These are phyloP conservation scores for Nannoperca obscura DNA, from an alignment of 2,797 vertebrate species.

Conservation along the genomic window DNA sequence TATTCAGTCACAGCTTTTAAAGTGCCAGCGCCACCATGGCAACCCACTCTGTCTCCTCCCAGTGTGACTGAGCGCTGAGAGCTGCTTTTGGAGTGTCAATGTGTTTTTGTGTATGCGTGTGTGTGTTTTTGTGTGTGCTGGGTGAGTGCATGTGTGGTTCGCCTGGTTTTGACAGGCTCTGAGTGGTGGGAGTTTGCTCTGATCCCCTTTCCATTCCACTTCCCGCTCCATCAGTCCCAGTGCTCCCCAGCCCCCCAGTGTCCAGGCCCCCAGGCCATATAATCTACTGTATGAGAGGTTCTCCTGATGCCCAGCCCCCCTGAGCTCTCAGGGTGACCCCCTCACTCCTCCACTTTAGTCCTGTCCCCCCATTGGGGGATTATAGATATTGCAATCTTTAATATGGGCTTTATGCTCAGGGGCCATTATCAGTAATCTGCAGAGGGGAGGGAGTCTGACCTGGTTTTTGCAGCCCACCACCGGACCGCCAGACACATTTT, in stretches of 20 bases:
- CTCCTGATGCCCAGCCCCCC: slow-evolving; percentile 59
- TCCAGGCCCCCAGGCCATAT: slow-evolving; percentile 72
- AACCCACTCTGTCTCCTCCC: slow-evolving; percentile 65
- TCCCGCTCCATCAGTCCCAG: slow-evolving; percentile 75
- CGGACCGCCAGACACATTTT: slow-evolving; percentile 80
- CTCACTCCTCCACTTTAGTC: slow-evolving; percentile 80
- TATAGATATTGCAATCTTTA: slow-evolving; percentile 88
- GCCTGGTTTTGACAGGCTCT: slow-evolving; percentile 76
- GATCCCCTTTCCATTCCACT: slow-evolving; percentile 79
- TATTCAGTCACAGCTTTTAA: slow-evolving; percentile 63
- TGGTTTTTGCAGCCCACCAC: slow-evolving; percentile 82
- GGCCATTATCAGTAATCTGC: slow-evolving; percentile 87
- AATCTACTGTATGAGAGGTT: slow-evolving; percentile 80
- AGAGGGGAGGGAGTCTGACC: slow-evolving; percentile 82
- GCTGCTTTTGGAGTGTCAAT: slow-evolving; percentile 54
- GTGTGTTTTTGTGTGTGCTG: slow-evolving; percentile 27
- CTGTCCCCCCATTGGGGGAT: slow-evolving; percentile 84
- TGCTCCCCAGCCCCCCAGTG: slow-evolving; percentile 64
- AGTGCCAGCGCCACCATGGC: slow-evolving; percentile 72
- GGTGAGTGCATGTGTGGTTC: slow-evolving; percentile 52
- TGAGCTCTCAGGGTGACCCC: slow-evolving; percentile 80
- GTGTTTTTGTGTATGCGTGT: slow-evolving; percentile 35
- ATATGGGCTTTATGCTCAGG: slow-evolving; percentile 86
- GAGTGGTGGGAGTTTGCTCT: slow-evolving; percentile 77
- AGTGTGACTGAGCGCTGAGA: slow-evolving; percentile 62